Conservation (phyloP, 2,113 vertebrate genomes). For the Microcebus ravelobensis region DNA sequence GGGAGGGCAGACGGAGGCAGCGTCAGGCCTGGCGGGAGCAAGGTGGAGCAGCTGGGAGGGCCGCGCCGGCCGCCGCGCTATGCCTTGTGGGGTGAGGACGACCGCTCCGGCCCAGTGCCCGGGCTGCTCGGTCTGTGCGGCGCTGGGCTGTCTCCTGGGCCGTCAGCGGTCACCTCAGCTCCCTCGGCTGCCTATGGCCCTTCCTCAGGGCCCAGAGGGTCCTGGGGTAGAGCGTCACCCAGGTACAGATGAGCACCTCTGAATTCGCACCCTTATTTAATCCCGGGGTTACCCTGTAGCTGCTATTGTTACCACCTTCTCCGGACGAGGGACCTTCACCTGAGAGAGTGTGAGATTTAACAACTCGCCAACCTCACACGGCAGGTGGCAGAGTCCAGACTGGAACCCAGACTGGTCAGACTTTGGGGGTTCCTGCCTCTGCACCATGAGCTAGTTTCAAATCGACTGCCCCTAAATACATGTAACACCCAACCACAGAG, state of each 20-base stretch:
- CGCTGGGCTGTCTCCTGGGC: neutral
- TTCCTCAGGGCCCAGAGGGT: neutral
- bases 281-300: neutral
- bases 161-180: no score
- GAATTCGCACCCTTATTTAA: neutral
- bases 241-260: neutral
- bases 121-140: neutral
- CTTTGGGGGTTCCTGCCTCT: neutral
- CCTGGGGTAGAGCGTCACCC: neutral
- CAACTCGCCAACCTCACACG: neutral
- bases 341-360: neutral
- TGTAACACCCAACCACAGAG: neutral
- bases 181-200: neutral
- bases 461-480: neutral
- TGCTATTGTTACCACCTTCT: neutral
- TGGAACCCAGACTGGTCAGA: neutral
- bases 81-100: fast-evolving
- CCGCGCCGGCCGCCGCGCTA: fast-evolving
- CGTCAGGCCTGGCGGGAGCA: neutral
- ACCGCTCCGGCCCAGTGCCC: fast-evolving
- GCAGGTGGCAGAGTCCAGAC: neutral
- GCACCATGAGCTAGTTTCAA: neutral
- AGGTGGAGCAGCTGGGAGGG: fast-evolving
- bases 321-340: neutral
- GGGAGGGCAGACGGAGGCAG: neutral